Evolutionary conservation across 2,113 vertebrate species (phyloP), one percentile per base, ranked within the genome.

Genomic region (Brachyistius frenatus): DNA sequence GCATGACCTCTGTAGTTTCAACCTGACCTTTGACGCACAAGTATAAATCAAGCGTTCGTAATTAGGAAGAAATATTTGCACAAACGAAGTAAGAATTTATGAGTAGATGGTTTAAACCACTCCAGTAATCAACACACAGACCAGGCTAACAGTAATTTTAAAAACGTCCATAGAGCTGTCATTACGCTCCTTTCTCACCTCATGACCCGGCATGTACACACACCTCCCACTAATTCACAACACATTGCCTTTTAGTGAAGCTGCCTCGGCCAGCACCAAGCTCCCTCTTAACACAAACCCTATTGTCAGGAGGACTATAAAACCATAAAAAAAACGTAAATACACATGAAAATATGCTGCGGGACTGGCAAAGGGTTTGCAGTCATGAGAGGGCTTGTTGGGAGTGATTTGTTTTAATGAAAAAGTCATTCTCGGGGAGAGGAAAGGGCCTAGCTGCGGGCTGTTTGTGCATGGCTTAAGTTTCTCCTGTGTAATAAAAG

Each of bases 401-500:
- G 32, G 85, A 86, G 78, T 44, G 41, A 87, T 87, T 92, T 79
- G 68, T 90, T 91, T 91, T 86, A 91, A 88, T 90, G 86, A 94
- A 94, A 93, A 88, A 91, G 86, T 90, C 44, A 50, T 93, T 93
- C 80, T 83, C 76, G 77, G 49, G 78, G 71, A 91, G 86, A 75
- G 79, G 80, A 81, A 47, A 72, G 65, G 57, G 72, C 16, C 82
- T 46, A 49, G 83, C 93, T 81, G 67, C 58, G 32, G 89, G 89
- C 89, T 93, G 88, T 94, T 92, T 92, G 89, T 89, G 83, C 89
- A 91, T 60, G 88, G 86, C 86, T 94, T 87, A 78, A 31, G 89
- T 94, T 93, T 94, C 93, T 91, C 55, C 74, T 66, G 73, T 73
- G 86, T 88, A 92, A 94, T 92, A 90, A 93, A 93, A 93, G 83